Evolutionary conservation across 2,888 invertebrate species (phyloP).

Genomic region (Microctonus brassicae): DNA sequence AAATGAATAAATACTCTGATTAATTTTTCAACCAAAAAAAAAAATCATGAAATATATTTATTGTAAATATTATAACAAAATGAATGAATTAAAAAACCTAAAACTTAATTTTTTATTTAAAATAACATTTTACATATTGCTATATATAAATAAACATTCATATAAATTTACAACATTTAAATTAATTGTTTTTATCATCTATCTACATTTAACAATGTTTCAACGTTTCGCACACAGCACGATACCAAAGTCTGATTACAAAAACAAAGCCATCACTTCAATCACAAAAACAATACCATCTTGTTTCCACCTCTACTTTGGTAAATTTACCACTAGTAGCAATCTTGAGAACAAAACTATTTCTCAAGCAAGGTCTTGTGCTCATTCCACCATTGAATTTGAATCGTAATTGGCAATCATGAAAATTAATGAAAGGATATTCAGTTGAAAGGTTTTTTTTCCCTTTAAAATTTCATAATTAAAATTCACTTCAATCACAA

Average conservation of each 20-base stretch:
- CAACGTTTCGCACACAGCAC: conserved; percentile 63
- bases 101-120: too few species aligned
- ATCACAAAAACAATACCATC: neutral
- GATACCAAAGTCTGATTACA: conserved; percentile 52
- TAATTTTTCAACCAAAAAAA: too few species aligned
- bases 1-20: too few species aligned
- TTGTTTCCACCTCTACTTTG: conserved; percentile 24
- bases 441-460: neutral
- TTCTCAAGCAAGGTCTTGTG: neutral
- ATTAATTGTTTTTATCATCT: neutral
- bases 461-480: neutral
- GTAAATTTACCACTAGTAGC: conserved; percentile 25
- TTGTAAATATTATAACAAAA: too few species aligned
- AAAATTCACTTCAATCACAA: neutral
- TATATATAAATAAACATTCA: too few species aligned
- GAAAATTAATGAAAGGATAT: neutral
- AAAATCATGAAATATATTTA: too few species aligned
- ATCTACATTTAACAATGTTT: neutral
- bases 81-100: too few species aligned
- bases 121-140: too few species aligned
- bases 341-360: neutral
- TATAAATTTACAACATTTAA: neutral
- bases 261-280: conserved; percentile 33
- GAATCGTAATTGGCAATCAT: neutral
- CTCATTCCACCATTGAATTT: neutral